Percentiles rank a stretch among this genome's conserved stretches.
Evolutionary conservation across 2,113 vertebrate species (phyloP).

Genomic region (Entelurus aequoreus): DNA sequence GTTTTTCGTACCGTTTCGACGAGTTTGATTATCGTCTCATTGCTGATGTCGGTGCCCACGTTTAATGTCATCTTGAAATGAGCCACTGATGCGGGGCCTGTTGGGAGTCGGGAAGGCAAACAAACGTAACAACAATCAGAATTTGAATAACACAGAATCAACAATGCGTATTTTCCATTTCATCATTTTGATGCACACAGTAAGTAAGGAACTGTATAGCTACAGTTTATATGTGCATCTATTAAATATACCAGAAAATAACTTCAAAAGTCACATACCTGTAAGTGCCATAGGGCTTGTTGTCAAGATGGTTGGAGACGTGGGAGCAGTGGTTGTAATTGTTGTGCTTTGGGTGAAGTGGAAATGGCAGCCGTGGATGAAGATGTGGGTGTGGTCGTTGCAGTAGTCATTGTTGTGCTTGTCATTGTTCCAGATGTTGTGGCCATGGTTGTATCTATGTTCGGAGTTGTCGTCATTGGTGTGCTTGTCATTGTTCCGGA

Average conservation of each 20-base stretch:
- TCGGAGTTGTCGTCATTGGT: neutral
- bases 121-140: neutral
- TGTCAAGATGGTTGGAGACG: neutral
- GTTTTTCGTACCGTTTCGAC: conserved; percentile 26
- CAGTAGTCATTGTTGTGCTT: neutral
- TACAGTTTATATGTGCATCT: no score
- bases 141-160: neutral
- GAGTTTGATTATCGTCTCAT: conserved; percentile 11
- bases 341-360: neutral
- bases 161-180: no score
- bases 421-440: neutral
- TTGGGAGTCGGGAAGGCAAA: neutral
- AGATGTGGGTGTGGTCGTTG: neutral
- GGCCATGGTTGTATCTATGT: neutral
- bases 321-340: neutral
- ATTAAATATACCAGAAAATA: no score
- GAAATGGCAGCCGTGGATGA: no score
- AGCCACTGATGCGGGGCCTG: neutral
- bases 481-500: neutral
- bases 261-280: neutral
- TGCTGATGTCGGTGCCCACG: conserved; percentile 12
- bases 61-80: conserved; percentile 25
- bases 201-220: no score
- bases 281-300: neutral
- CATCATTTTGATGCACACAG: no score